Conservation (phyloP, 23 tunicate species). For the Ciona savignyi region DNA sequence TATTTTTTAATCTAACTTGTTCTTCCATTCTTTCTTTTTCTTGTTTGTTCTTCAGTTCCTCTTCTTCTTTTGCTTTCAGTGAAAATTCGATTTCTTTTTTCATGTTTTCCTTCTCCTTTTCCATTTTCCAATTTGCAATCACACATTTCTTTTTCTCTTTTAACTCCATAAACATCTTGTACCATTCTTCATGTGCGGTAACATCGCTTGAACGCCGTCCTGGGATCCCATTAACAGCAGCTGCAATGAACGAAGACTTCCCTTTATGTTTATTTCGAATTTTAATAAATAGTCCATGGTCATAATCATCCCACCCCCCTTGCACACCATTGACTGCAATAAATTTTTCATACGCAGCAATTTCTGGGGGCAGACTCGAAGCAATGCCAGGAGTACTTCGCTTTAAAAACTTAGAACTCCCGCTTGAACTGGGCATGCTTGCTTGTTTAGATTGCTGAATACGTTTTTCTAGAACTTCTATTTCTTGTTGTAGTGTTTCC, state of each 20-base stretch:
- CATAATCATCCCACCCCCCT: constrained; percentile 94
- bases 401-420: no score
- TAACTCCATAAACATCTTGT: constrained; percentile 33
- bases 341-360: constrained; percentile 54
- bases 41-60: not conserved
- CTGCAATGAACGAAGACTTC: constrained; percentile 42
- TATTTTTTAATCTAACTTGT: constrained; percentile 7
- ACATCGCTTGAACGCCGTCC: constrained; percentile 50
- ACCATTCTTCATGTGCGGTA: constrained; percentile 73
- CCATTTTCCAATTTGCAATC: constrained; percentile 41
- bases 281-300: constrained; percentile 60
- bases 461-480: constrained; percentile 32
- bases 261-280: constrained; percentile 68
- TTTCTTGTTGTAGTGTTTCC: constrained; percentile 36
- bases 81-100: no score
- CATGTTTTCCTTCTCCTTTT: no score
- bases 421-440: no score
- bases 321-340: constrained; percentile 50
- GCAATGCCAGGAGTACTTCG: not conserved
- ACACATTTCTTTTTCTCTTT: constrained; percentile 36
- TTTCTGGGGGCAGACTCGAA: constrained; percentile 46
- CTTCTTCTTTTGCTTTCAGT: not conserved
- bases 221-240: constrained; percentile 53
- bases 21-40: constrained; percentile 19
- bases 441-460: constrained; percentile 14